Conservation (phyloP, 2,797 vertebrate species). For the Periophthalmus magnuspinnatus region DNA sequence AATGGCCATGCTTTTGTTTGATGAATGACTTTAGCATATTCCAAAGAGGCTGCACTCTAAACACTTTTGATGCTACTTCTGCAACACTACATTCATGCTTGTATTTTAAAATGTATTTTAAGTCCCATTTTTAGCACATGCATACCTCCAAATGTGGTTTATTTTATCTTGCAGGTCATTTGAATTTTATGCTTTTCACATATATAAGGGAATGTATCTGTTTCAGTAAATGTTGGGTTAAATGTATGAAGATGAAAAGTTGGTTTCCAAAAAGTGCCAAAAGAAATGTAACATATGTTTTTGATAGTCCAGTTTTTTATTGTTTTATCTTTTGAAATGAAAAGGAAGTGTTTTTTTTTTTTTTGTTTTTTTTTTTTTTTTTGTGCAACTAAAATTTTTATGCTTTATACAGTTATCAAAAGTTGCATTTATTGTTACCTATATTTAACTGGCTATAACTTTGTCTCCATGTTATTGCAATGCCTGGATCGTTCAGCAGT, state of each 20-base stretch:
- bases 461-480: no score
- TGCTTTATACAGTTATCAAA: neutral
- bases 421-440: neutral
- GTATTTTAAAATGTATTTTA: neutral
- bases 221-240: neutral
- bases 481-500: no score
- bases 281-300: neutral
- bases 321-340: neutral
- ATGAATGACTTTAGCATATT: conserved; percentile 24
- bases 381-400: no score
- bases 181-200: neutral
- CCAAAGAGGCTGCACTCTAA: conserved; percentile 34
- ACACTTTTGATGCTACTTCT: neutral
- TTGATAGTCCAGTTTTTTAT: neutral
- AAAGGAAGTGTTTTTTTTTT: neutral
- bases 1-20: conserved; percentile 14
- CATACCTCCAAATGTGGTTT: neutral
- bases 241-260: neutral
- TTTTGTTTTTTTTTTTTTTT: no score
- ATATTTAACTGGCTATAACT: no score
- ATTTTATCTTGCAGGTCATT: neutral
- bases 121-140: neutral
- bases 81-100: neutral
- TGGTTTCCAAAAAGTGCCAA: neutral
- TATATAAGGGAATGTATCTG: neutral